A percentile compares a stretch with the other conserved stretches of the same genome.
Conservation (phyloP, 2,797 vertebrate species). For the Acanthurus leucopareius region DNA sequence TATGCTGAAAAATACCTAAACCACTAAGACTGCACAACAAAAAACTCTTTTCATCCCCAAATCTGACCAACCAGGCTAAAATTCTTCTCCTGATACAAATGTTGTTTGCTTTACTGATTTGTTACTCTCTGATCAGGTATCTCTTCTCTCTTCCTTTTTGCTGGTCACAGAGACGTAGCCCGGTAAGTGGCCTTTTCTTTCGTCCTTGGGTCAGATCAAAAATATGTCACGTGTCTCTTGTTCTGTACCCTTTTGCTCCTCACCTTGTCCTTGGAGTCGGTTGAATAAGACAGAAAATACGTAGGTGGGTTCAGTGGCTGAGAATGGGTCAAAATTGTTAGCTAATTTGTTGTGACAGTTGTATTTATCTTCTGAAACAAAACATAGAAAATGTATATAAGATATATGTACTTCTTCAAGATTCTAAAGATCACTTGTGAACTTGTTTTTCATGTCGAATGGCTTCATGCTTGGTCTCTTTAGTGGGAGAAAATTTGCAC, state of each 20-base stretch:
- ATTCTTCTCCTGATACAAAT: slow-evolving; percentile 35
- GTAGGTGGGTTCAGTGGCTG: slow-evolving; percentile 13
- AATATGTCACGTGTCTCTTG: slow-evolving; percentile 30
- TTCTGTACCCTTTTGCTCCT: slow-evolving; percentile 35
- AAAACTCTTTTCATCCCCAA: not conserved
- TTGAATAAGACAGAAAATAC: slow-evolving; percentile 20
- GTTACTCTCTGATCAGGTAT: slow-evolving; percentile 98
- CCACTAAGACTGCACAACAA: not conserved
- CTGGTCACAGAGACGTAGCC: slow-evolving; percentile 99
- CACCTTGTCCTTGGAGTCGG: not conserved
- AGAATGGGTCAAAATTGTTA: slow-evolving; percentile 20
- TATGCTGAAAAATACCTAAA: not conserved
- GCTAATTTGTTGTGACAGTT: slow-evolving; percentile 11
- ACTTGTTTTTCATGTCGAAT: slow-evolving; percentile 44
- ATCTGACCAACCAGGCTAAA: slow-evolving; percentile 23
- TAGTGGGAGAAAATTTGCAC: slow-evolving; percentile 45
- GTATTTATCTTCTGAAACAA: not conserved
- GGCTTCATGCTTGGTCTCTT: slow-evolving; percentile 35
- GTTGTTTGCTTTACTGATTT: slow-evolving; percentile 90
- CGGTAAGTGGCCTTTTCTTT: slow-evolving; percentile 89
- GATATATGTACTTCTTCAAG: not conserved
- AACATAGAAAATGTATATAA: too few relatives aligned
- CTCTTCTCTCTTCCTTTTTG: slow-evolving; percentile 99
- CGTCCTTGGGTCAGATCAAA: slow-evolving; percentile 38
- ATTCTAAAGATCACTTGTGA: slow-evolving; percentile 17